Conservation (phyloP, 2,888 invertebrate species). For the Mythimna impura region DNA sequence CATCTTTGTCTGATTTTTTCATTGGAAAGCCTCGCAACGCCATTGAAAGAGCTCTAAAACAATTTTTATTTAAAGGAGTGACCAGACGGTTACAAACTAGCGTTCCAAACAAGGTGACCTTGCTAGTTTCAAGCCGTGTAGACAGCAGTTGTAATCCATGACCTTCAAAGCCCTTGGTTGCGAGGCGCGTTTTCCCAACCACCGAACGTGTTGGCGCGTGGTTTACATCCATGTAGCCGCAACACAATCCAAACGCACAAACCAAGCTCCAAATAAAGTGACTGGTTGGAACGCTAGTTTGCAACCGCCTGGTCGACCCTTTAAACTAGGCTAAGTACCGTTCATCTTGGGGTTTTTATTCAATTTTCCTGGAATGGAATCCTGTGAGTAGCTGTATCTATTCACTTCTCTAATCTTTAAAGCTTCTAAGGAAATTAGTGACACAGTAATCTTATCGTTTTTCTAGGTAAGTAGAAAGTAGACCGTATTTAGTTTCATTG, state of each 20-base stretch:
- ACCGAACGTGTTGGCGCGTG: too few species aligned
- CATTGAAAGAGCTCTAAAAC: neutral
- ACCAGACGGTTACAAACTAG: too few species aligned
- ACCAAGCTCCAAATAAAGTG: too few species aligned
- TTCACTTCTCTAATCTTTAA: conserved; percentile 23
- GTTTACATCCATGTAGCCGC: too few species aligned
- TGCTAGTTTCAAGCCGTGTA: too few species aligned
- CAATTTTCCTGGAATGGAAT: conserved; percentile 10
- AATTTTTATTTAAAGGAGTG: conserved; percentile 14
- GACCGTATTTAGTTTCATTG: neutral
- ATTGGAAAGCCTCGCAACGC: neutral
- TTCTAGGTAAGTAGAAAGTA: neutral
- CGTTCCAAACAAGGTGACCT: too few species aligned
- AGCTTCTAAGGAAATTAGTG: conserved; percentile 55
- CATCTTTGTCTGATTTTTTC: neutral
- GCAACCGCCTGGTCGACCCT: too few species aligned
- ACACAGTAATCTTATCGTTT: conserved; percentile 10
- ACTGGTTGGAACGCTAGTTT: too few species aligned
- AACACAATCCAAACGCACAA: too few species aligned
- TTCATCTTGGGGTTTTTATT: conserved; percentile 15
- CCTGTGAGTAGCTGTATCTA: conserved; percentile 11
- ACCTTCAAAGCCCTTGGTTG: too few species aligned
- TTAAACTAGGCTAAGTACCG: conserved; percentile 14
- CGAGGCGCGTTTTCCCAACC: too few species aligned
- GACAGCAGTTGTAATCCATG: too few species aligned